phyloP scores from a whole-genome alignment of 2,113 vertebrate species.

The Rhinopithecus roxellana region DNA sequence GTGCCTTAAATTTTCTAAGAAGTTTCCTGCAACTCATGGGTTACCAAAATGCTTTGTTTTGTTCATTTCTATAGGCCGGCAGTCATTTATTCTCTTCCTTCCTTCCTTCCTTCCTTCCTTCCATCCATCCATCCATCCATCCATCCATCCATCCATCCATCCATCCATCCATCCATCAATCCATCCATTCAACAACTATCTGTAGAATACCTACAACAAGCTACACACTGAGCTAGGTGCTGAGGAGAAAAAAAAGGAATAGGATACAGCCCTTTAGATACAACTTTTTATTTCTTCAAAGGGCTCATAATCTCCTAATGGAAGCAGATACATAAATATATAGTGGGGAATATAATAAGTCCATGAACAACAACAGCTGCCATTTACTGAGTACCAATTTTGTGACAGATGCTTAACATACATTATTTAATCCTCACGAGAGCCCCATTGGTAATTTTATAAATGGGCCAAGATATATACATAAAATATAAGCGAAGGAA shows the following conservation, averaged over 20 bases:
- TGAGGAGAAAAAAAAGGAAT: background rate
- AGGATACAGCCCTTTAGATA: background rate
- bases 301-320: background rate
- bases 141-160: too few relatives aligned
- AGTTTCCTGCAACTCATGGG: background rate
- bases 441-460: background rate
- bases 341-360: background rate
- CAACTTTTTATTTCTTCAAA: background rate
- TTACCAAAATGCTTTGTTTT: constrained; percentile 12
- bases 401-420: background rate
- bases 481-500: background rate
- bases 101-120: background rate
- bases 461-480: background rate
- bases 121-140: too few relatives aligned
- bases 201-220: background rate
- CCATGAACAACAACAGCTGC: background rate
- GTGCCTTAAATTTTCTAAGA: background rate
- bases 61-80: background rate
- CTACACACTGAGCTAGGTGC: background rate
- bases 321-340: background rate
- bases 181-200: background rate
- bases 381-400: background rate
- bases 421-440: background rate
- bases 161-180: background rate
- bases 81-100: background rate